Conservation (phyloP, 2,113 vertebrate genomes). For the Rafetus swinhoei region DNA sequence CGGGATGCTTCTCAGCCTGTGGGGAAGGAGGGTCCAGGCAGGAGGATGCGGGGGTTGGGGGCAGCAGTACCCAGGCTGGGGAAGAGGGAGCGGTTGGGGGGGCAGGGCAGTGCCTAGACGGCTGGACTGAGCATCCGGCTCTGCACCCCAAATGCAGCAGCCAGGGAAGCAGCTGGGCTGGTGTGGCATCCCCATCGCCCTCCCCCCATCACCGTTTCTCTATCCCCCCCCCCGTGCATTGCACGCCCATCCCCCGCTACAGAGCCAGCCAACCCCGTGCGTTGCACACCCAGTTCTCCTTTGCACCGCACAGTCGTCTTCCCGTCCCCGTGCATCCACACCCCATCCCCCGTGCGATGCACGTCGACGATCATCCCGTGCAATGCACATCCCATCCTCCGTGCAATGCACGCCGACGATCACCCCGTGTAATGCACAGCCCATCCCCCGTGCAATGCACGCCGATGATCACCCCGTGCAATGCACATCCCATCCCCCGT, state of each 20-base stretch:
- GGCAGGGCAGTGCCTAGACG: slow-evolving; percentile 40
- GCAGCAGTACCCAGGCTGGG: slow-evolving; percentile 30
- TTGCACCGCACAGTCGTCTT: background rate
- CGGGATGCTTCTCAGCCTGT: background rate
- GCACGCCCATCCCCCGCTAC: background rate
- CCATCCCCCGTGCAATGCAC: slow-evolving; percentile 18
- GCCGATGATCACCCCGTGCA: background rate
- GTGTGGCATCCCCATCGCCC: background rate
- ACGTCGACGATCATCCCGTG: background rate
- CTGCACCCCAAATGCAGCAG: background rate
- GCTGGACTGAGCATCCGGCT: background rate
- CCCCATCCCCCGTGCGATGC: background rate
- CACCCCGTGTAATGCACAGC: background rate
- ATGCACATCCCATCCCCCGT: too few species aligned
- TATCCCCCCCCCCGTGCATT: background rate
- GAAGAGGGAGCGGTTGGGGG: background rate
- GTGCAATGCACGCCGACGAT: background rate
- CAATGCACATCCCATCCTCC: background rate
- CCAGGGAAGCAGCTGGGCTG: background rate
- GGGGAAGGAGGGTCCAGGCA: background rate
- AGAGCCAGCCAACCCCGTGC: background rate
- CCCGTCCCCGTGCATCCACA: background rate
- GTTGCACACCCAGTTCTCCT: background rate
- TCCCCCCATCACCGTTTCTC: background rate
- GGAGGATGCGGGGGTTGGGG: background rate